These are phyloP conservation scores for Patella depressa DNA, from an alignment of 2,888 invertebrate genomes.

Conservation along the genomic window DNA sequence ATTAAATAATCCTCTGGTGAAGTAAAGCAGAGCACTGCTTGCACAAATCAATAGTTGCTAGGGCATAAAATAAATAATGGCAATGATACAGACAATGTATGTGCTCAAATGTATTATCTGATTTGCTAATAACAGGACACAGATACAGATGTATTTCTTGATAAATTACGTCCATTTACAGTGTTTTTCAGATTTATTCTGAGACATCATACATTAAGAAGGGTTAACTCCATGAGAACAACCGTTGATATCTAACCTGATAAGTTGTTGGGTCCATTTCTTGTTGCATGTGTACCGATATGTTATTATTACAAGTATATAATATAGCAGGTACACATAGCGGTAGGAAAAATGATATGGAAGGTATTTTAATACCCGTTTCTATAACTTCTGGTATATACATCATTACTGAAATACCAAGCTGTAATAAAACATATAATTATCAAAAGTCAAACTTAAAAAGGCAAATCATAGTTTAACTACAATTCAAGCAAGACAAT, in stretches of 20 bases:
- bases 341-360: conserved; percentile 45
- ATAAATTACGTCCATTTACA: too few relatives aligned
- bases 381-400: conserved; percentile 40
- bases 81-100: too few relatives aligned
- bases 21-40: too few relatives aligned
- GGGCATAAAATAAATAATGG: too few relatives aligned
- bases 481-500: conserved; percentile 26
- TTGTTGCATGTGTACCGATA: conserved; percentile 68
- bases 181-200: too few relatives aligned
- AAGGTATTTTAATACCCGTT: conserved; percentile 37
- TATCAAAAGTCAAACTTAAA: neutral
- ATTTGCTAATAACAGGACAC: too few relatives aligned
- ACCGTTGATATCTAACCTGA: conserved; percentile 56
- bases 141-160: too few relatives aligned
- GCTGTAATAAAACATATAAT: conserved; percentile 36
- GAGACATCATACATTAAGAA: too few relatives aligned
- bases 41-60: too few relatives aligned
- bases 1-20: too few relatives aligned
- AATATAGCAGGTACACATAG: conserved; percentile 68
- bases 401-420: conserved; percentile 42
- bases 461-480: too few relatives aligned
- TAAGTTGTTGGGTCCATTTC: conserved; percentile 72
- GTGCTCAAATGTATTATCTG: too few relatives aligned
- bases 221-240: neutral
- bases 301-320: conserved; percentile 70